Evolutionary conservation across 2,888 invertebrate species (phyloP), one percentile per base, ranked within the genome.

Genomic region (Timandra comae): DNA sequence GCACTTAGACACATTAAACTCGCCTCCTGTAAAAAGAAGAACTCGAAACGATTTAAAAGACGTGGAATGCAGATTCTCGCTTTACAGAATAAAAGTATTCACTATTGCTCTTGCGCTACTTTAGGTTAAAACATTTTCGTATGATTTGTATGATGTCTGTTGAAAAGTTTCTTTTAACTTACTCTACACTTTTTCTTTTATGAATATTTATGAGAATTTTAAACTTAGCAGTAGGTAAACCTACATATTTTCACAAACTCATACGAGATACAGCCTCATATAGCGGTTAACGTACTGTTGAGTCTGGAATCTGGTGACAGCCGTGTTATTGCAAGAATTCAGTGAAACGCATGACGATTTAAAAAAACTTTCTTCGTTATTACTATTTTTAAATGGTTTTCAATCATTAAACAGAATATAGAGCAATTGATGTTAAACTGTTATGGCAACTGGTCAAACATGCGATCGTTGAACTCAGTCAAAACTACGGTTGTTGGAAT

Each of bases 391-490:
- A n/a, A n/a, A n/a, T n/a, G n/a, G n/a, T n/a, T n/a, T n/a, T n/a
- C n/a, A n/a, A n/a, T n/a, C n/a, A n/a, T n/a, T n/a, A n/a, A n/a
- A n/a, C n/a, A n/a, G n/a, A n/a, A n/a, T n/a, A n/a, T n/a, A n/a
- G n/a, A n/a, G n/a, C n/a, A n/a, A n/a, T n/a, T n/a, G n/a, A n/a
- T 41, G 42, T 42, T 34, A 36, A 36, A 45, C 11, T 47, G 40
- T 39, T 40, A 53, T 49, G 56, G 60, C 67, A 65, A 63, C 65
- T 72, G 69, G 57, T 62, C 61, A 70, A 73, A 73, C 61, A 66
- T 43, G 52, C 70, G 77, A 69, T 54, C 78, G 55, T 70, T 79
- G 81, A 79, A 80, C 81, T 60, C 56, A 50, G 49, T 41, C 60
- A 62, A 69, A 60, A 64, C 61, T 65, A 66, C 58, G 58, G 65